These are phyloP conservation scores for Anseranas semipalmata DNA, from an alignment of 2,113 vertebrate genomes.

Conservation along the genomic window DNA sequence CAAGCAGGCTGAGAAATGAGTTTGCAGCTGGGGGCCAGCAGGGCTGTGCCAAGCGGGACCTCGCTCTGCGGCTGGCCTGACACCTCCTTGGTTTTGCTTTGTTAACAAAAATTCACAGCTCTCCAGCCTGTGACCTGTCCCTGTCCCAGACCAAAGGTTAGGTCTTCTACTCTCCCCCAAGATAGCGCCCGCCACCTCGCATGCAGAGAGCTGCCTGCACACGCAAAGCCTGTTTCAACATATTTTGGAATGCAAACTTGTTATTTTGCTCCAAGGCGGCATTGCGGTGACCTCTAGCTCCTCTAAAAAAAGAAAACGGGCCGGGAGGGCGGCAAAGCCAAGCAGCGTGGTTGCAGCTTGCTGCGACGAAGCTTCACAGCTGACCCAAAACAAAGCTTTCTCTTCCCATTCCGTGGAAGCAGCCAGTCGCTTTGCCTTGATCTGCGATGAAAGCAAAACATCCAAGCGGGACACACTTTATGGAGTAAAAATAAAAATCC, in stretches of 20 bases:
- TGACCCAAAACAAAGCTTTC: conserved; percentile 33
- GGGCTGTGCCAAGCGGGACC: neutral
- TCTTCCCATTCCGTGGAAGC: neutral
- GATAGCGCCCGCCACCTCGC: neutral
- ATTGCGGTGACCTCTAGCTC: conserved; percentile 1
- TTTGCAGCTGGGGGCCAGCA: neutral
- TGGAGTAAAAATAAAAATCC: conserved; percentile 57
- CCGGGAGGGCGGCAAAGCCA: neutral
- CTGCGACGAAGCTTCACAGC: neutral
- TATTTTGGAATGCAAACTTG: neutral
- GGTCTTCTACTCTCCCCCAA: neutral
- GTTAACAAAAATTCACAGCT: neutral
- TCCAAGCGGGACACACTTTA: conserved; percentile 23
- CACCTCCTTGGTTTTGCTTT: neutral
- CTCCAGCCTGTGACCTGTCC: neutral
- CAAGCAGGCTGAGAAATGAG: neutral
- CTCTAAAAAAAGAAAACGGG: neutral
- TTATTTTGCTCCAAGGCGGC: conserved; percentile 13
- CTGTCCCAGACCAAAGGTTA: neutral
- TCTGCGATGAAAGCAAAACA: conserved; percentile 3
- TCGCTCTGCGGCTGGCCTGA: neutral
- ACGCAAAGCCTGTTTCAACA: neutral
- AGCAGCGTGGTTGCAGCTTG: neutral
- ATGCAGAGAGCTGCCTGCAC: neutral
- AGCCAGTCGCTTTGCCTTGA: neutral